phyloP scores from a whole-genome alignment of 1,140 invertebrate genomes.

The Bombyx mori region ASM3026992v2 NC_085112.1:4884501-4885000 shows the following conservation, averaged over 20 bases:
- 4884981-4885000: too few relatives aligned
- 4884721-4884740: constrained; percentile 45
- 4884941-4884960: too few relatives aligned
- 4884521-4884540: constrained; percentile 8
- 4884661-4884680: constrained; percentile 54
- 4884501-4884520: too few relatives aligned
- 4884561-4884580: constrained; percentile 46
- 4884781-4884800: constrained; percentile 16
- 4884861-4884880: too few relatives aligned
- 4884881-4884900: too few relatives aligned
- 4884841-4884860: too few relatives aligned
- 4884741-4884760: constrained; percentile 42
- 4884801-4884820: constrained; percentile 3
- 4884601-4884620: constrained; percentile 64
- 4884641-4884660: constrained; percentile 33
- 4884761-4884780: constrained; percentile 29
- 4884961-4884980: too few relatives aligned
- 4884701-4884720: constrained; percentile 44
- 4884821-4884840: background rate
- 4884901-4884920: too few relatives aligned
- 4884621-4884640: constrained; percentile 51
- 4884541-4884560: constrained; percentile 50
- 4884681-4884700: constrained; percentile 47
- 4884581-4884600: constrained; percentile 41
- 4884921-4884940: too few relatives aligned